Evolutionary conservation across 2,797 vertebrate species (phyloP), one percentile per base, ranked within the genome.

Genomic region (Halcyon chelicuti): DNA sequence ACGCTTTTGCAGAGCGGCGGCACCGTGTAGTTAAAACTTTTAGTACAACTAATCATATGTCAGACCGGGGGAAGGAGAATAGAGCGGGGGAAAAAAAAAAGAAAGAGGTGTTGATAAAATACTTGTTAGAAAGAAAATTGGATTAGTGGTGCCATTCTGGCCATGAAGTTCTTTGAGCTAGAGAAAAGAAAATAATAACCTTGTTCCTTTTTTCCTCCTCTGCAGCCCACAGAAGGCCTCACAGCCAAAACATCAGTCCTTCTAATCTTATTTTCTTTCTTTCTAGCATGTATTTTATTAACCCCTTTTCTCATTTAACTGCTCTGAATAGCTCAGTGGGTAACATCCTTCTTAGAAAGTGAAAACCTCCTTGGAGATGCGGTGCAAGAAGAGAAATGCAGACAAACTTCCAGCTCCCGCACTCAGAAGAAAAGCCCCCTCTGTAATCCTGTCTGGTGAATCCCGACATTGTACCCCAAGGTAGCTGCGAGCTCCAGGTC

Each of bases 281-380:
- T 97, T 93, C 96, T 71, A 95, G 93, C 96, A 88, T 97, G 97
- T 94, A 95, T 97, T 98, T 98, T 98, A 98, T 97, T 97, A 98
- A 97, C 97, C 97, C 96, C 96, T 97, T 98, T 98, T 98, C 97
- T 98, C 97, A 97, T 98, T 98, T 98, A 97, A 94, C 91, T 84
- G 15, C 83, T 93, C 66, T 98, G 97, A 98, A 98, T 97, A 97
- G 98, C 98, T 97, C 98, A 97, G 98, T 98, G 98, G 98, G 98
- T 96, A 95, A 98, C 96, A 97, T 97, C 98, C 97, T 98, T 97
- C 97, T 98, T 77, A 97, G 96, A 96, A 96, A 97, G 97, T 90
- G 94, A 96, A 96, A 96, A 94, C 96, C 95, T 97, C 98, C 98
- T 97, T 96, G 96, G 98, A 97, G 97, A 98, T 95, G 96, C 20